Evolutionary conservation across 2,888 invertebrate species (phyloP), one percentile per base, ranked within the genome.

Genomic region (Lasioglossum lativentre): DNA sequence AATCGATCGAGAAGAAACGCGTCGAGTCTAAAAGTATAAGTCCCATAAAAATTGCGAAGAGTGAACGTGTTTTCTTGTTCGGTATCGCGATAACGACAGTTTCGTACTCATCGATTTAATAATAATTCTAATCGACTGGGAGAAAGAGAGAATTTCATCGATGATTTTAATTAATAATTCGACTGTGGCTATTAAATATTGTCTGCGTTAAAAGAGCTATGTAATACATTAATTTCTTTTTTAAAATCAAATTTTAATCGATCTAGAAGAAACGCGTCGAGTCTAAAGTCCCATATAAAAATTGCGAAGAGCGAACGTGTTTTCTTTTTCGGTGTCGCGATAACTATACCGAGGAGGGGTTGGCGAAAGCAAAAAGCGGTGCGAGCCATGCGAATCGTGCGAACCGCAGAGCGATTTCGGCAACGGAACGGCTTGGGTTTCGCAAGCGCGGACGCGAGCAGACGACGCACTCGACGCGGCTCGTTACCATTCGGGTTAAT

Each of bases 401-500:
- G 42, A 19, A 68, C 38, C 8, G 19, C 16, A 40, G 40, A 63
- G 42, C 59, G 74, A 75, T 90, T 90, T 86, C 83, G 84, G 79
- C 84, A 86, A 79, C 47, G 70, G 85, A 78, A 70, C 75, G 38
- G 68, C 4, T 73, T 75, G 75, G 73, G 80, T 89, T 90, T 90
- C 88, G 84, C 77, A 87, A 83, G 83, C 75, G 70, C 56, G 80
- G 77, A 78, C 75, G 71, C 84, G 82, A 73, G 87, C 66, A 89
- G 80, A 76, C 88, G 90, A 85, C 83, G 85, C 74, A 73, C 78
- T 86, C 89, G 93, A 91, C 91, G 91, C 92, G 93, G 92, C 92
- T 92, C 91, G 93, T 94, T 94, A 93, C 92, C 93, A 94, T 94
- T 93, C 92, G 92, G 93, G 92, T 94, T 93, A 93, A 94, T 93